These are phyloP conservation scores for Aptenodytes patagonicus DNA, from an alignment of 2,113 vertebrate genomes.

Conservation along the genomic window DNA sequence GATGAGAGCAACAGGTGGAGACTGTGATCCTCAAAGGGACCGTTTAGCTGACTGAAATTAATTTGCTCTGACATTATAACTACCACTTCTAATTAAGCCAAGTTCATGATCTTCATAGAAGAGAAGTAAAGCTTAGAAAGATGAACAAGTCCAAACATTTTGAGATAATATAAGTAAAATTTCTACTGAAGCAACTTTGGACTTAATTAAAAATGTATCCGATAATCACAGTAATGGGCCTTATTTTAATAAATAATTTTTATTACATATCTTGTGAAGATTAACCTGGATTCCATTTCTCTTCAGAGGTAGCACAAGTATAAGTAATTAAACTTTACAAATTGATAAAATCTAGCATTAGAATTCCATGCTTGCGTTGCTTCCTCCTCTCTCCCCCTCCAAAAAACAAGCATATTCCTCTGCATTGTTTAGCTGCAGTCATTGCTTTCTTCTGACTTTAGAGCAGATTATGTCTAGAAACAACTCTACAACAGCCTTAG, in stretches of 20 bases:
- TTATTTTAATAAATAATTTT: conserved; percentile 54
- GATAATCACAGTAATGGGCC: conserved; percentile 23
- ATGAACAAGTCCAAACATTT: conserved; percentile 47
- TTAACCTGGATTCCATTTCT: conserved; percentile 30
- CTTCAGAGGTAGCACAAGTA: background rate
- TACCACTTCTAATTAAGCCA: conserved; percentile 61
- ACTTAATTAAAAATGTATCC: conserved; percentile 45
- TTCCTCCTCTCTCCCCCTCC: background rate
- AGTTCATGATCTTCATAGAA: conserved; percentile 44
- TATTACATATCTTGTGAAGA: conserved; percentile 2
- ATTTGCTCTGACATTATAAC: conserved; percentile 60
- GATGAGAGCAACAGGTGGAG: background rate
- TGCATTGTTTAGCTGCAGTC: background rate
- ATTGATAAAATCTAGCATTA: conserved; percentile 6
- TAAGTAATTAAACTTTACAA: conserved; percentile 30
- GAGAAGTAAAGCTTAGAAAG: conserved; percentile 32
- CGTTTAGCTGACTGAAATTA: conserved; percentile 23
- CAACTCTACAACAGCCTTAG: background rate
- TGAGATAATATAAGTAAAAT: conserved; percentile 45
- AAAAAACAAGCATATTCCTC: accelerated
- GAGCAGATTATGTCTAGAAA: background rate
- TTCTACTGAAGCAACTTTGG: conserved; percentile 10
- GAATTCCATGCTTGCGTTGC: background rate
- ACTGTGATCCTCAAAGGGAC: conserved; percentile 12
- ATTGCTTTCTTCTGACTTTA: background rate